phyloP scores from a whole-genome alignment of 2,888 invertebrate genomes.

The Spatulosminthurus flaviceps region DNA sequence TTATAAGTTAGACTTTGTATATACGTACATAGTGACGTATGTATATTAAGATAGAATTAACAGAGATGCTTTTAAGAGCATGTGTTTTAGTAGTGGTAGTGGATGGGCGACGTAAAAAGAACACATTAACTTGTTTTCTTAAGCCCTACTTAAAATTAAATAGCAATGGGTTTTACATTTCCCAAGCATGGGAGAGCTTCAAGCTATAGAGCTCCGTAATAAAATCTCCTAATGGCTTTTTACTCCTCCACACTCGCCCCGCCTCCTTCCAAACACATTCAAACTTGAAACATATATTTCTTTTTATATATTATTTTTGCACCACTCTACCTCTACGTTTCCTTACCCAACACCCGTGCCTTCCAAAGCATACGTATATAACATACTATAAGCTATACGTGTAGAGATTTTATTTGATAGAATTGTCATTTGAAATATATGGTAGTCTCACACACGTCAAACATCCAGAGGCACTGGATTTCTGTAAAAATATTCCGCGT shows the following conservation, averaged over 20 bases:
- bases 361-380: too few relatives aligned
- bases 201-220: background rate
- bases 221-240: slow-evolving; percentile 7
- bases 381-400: too few relatives aligned
- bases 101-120: background rate
- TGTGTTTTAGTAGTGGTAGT: background rate
- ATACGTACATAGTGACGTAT: too few relatives aligned
- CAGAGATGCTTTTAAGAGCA: background rate
- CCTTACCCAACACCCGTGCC: too few relatives aligned
- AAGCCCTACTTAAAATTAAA: background rate
- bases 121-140: background rate
- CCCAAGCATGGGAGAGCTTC: too few relatives aligned
- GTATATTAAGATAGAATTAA: too few relatives aligned
- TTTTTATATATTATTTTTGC: background rate
- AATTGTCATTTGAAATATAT: background rate
- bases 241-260: background rate
- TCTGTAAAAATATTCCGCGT: too few relatives aligned
- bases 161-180: slow-evolving; percentile 18
- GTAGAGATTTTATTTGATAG: background rate
- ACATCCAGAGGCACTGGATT: too few relatives aligned
- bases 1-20: too few relatives aligned
- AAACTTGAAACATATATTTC: too few relatives aligned
- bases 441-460: background rate
- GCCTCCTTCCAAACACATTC: too few relatives aligned
- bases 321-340: background rate